phyloP scores from a whole-genome alignment of 2,797 vertebrate genomes.

The Mormyrops attenuatus region DNA sequence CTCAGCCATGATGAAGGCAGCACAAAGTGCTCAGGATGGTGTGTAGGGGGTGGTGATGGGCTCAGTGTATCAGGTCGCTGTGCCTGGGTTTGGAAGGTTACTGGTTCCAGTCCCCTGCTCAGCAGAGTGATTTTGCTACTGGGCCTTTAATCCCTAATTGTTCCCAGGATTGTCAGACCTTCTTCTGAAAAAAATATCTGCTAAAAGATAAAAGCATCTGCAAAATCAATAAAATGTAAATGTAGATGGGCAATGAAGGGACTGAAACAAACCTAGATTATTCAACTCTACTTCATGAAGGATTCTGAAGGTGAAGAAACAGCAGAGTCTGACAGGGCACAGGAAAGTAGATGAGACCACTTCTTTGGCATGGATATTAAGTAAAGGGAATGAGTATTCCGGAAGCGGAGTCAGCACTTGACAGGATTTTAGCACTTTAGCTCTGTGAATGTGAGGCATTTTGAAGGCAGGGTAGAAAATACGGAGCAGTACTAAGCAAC shows the following conservation, averaged over 20 bases:
- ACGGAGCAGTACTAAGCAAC: not conserved
- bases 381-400: not conserved
- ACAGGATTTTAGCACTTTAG: not conserved
- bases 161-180: not conserved
- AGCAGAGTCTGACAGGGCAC: not conserved
- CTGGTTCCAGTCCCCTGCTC: not conserved
- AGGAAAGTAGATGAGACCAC: not conserved
- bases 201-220: not conserved
- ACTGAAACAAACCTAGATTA: not conserved
- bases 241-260: not conserved
- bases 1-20: not conserved
- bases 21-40: not conserved
- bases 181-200: not conserved
- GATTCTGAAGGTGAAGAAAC: not conserved
- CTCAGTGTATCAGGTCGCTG: not conserved
- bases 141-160: not conserved
- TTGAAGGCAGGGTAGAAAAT: not conserved
- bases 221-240: not conserved
- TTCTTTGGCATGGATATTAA: not conserved
- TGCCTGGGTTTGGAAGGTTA: not conserved
- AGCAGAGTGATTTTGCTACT: not conserved
- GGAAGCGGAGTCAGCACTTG: not conserved
- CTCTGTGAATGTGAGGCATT: not conserved
- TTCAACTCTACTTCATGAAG: slow-evolving; percentile 6
- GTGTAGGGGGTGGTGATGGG: not conserved